Base-by-base conservation (phyloP, 2,113 vertebrate genomes). In the Nibea coibor region DNA sequence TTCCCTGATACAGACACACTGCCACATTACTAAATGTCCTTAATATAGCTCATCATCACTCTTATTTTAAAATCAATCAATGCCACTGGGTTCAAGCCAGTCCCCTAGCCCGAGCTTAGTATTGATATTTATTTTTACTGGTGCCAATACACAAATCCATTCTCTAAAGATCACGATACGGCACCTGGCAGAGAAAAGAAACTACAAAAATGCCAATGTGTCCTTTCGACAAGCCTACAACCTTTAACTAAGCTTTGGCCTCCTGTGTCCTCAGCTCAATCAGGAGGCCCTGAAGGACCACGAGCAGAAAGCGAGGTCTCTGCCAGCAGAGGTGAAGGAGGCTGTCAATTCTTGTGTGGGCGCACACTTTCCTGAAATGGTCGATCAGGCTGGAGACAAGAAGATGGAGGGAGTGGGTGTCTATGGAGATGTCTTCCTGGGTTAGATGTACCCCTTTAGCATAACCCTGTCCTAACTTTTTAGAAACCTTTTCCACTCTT, bases 221-320 rank as follows among this genome's bases (percentile, higher is more conserved):
- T 75, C 71, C 7, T 70, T 68, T 75, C 2, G 0, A 48, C 26
- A 43, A 58, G 19, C 9, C 10, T 57, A 3, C 66, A 45, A 70
- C 73, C 45, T 72, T 22, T 45, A 16, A 58, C 51, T 81, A 57
- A 76, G 48, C 22, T 83, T 35, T 90, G 69, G 7, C 64, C 48
- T 39, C 63, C 39, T 63, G 70, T 88, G 59, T 88, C 53, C 58
- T 74, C 94, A 99, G 98, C 95, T 97, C 72, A 96, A 96, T 78
- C 93, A 95, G 88, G 94, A 96, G 51, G 95, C 92, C 0, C 79
- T 90, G 85, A 81, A 82, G 0, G 97, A 97, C 54, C 96, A 96
- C 0, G 85, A 95, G 24, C 92, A 94, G 87, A 97, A 93, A 51
- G 10, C 95, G 90, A 95, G 91, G 82, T 85, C 85, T 10, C 90